These are phyloP conservation scores for Chaenogobius annularis DNA, from an alignment of 2,113 vertebrate species.

Conservation along the genomic window DNA sequence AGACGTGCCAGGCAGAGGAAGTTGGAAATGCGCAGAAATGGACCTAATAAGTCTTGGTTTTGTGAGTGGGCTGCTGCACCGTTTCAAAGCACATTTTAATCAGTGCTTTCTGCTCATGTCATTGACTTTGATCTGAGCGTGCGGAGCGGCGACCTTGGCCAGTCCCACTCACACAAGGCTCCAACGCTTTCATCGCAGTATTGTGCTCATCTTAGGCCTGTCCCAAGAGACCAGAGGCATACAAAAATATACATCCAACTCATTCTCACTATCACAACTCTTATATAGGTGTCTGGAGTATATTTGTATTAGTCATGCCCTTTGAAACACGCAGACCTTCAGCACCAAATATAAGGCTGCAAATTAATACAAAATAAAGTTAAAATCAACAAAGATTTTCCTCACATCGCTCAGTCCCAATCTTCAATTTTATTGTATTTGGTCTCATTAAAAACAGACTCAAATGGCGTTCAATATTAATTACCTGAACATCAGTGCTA, in stretches of 20 bases:
- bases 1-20: constrained; percentile 24
- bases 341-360: too few relatives aligned
- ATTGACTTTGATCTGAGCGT: constrained; percentile 48
- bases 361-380: too few relatives aligned
- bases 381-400: too few relatives aligned
- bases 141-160: constrained; percentile 28
- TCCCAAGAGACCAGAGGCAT: constrained; percentile 15
- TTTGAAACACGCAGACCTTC: too few relatives aligned
- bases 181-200: constrained; percentile 18
- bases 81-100: constrained; percentile 39
- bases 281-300: too few relatives aligned
- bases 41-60: constrained; percentile 13
- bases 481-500: too few relatives aligned
- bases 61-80: constrained; percentile 4
- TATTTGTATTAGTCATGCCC: too few relatives aligned
- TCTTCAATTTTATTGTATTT: too few relatives aligned
- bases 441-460: too few relatives aligned
- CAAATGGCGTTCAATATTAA: too few relatives aligned
- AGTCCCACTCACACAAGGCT: constrained; percentile 34
- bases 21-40: constrained; percentile 31
- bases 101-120: constrained; percentile 21
- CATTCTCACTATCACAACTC: background rate
- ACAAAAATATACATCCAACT: background rate
- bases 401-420: too few relatives aligned
- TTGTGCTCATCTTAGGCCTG: constrained; percentile 19